Percentiles rank a stretch among this genome's conserved stretches.
Conservation (phyloP, 2,888 invertebrate species). For the Entomobrya proxima region DNA sequence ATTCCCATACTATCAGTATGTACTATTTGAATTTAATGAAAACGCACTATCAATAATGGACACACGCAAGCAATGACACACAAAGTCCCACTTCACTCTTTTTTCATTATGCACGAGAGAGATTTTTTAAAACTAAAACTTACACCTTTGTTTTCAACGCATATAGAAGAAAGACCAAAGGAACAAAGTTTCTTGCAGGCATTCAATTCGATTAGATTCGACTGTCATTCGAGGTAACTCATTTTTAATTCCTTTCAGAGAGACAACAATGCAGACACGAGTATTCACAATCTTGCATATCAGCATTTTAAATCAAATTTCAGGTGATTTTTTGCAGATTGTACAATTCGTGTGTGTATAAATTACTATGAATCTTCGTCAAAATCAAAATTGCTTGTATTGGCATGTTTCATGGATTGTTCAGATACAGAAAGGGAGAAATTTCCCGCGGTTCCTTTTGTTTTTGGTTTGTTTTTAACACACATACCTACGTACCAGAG, state of each 20-base stretch:
- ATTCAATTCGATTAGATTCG: constrained; percentile 41
- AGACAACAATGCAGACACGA: not conserved
- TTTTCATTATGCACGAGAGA: constrained; percentile 17
- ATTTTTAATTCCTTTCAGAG: constrained; percentile 4
- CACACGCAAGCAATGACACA: constrained; percentile 31
- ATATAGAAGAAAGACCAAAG: not conserved
- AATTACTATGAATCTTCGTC: not conserved
- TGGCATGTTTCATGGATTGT: constrained; percentile 15
- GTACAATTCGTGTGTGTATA: not conserved
- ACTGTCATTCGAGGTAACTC: constrained; percentile 16
- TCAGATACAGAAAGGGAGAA: constrained; percentile 18
- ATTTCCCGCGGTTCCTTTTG: constrained; percentile 12
- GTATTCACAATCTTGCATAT: not conserved
- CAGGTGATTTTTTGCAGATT: constrained; percentile 16
- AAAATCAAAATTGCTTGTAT: not conserved
- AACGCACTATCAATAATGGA: not conserved
- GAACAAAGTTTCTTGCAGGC: not conserved
- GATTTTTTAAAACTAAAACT: not conserved
- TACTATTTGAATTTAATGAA: no score
- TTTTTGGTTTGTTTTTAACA: not conserved
- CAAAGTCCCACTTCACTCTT: not conserved
- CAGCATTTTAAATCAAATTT: constrained; percentile 1
- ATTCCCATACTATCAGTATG: not conserved
- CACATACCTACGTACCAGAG: not conserved
- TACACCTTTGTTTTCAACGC: not conserved